phyloP scores from a whole-genome alignment of 1,140 invertebrate species.

The Argopecten irradians region DNA sequence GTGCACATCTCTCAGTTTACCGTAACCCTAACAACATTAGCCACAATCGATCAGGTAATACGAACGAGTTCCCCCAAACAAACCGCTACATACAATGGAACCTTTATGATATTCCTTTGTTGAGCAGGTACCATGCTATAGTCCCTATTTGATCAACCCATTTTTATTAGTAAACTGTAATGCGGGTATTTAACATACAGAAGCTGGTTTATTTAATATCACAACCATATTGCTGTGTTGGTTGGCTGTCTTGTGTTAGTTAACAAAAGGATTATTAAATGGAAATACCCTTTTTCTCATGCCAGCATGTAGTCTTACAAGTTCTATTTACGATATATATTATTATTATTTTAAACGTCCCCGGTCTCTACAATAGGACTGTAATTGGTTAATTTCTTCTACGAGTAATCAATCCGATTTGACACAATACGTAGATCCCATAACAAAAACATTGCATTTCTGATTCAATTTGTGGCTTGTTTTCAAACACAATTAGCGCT shows the following conservation, averaged over 20 bases:
- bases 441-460: background rate
- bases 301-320: background rate
- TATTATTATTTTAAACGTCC: background rate
- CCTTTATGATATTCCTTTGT: background rate
- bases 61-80: too few species aligned
- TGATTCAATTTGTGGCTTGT: background rate
- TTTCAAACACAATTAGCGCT: background rate
- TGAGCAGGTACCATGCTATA: background rate
- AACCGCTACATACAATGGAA: too few species aligned
- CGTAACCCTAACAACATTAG: background rate
- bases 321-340: background rate
- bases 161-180: background rate
- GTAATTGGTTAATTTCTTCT: background rate
- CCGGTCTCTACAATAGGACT: background rate
- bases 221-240: background rate
- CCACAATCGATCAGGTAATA: too few species aligned
- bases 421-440: background rate
- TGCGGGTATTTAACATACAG: background rate
- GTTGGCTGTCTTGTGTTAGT: background rate
- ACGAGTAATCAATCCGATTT: background rate
- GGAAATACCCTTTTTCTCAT: background rate
- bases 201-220: background rate
- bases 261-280: background rate
- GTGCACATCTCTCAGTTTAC: too few species aligned
- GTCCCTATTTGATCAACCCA: background rate